These are phyloP conservation scores for Lamproptera curius DNA, from an alignment of 2,888 invertebrate genomes.

Conservation along the genomic window DNA sequence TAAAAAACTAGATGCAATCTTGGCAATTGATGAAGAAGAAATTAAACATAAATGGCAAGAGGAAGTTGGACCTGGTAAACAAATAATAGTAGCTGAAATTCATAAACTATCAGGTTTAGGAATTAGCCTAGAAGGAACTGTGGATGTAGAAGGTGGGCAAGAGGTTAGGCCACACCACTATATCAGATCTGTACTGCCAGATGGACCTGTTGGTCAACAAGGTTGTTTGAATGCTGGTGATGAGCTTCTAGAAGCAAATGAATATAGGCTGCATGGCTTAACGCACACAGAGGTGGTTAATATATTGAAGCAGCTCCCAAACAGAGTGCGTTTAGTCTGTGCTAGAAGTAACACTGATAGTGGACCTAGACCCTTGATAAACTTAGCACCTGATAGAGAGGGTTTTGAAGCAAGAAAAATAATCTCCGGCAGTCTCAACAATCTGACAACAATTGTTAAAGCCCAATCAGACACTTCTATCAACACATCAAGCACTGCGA, in stretches of 20 bases:
- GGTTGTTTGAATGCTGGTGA: constrained; percentile 95
- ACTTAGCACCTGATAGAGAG: constrained; percentile 87
- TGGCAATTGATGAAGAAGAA: constrained; percentile 76
- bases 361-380: constrained; percentile 84
- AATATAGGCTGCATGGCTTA: constrained; percentile 92
- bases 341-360: constrained; percentile 85
- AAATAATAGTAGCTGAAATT: constrained; percentile 95
- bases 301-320: constrained; percentile 94
- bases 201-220: constrained; percentile 97
- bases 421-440: constrained; percentile 91
- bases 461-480: constrained; percentile 97
- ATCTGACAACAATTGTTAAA: constrained; percentile 89
- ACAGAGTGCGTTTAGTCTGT: constrained; percentile 94
- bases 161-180: constrained; percentile 99
- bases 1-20: constrained; percentile 76
- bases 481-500: constrained; percentile 91
- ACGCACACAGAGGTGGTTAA: constrained; percentile 98
- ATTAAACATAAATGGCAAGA: constrained; percentile 88
- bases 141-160: constrained; percentile 97
- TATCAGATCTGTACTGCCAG: constrained; percentile 95
- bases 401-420: constrained; percentile 90
- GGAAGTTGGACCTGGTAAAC: constrained; percentile 88
- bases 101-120: constrained; percentile 96
- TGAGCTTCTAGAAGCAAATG: constrained; percentile 97
- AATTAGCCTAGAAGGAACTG: constrained; percentile 98